Evolutionary conservation across 2,113 vertebrate species (phyloP), one percentile per base, ranked within the genome.

Genomic region (Malurus cyaneus): DNA sequence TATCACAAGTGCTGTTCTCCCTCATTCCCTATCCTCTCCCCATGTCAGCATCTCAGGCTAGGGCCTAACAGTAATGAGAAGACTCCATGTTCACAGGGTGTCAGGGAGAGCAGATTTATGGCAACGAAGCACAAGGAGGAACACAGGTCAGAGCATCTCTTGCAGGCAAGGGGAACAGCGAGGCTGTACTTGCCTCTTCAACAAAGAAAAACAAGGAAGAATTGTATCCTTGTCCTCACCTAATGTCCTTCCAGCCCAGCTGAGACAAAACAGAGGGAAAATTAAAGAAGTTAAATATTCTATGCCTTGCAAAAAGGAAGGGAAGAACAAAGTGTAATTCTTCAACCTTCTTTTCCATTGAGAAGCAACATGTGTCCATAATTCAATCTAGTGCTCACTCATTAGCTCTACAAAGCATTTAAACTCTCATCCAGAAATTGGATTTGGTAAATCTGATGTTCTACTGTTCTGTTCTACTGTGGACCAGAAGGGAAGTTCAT

Each of bases 401-500:
- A 46, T 91, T 89, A 88, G 54, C 49, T 73, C 59, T 54, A 29
- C 57, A 91, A 54, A 91, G n/a, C 59, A 70, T 80, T 83, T 87
- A 44, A 39, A 25, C 52, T 94, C 93, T 31, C 41, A 54, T 89
- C 85, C 42, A 86, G 78, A 79, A 94, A 88, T 91, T 81, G 8
- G 25, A 69, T 93, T 92, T 91, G 53, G 80, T 94, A 85, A 42
- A 60, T 89, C 66, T 94, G 62, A 74, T 0, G 0, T 39, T 39
- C 39, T 11, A 11, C 39, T 39, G 39, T 39, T 39, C 39, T 57
- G 32, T 72, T 90, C 72, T 69, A 6, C 67, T 62, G 39, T 61
- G 39, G 52, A 80, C 52, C 79, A 94, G 81, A 89, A 78, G 69
- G 88, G 64, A 91, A 90, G 46, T 88, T 93, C 66, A 42, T 93